phyloP scores from a whole-genome alignment of 64 coral and sea anemone genomes.

The Stichodactyla helianthus region DNA sequence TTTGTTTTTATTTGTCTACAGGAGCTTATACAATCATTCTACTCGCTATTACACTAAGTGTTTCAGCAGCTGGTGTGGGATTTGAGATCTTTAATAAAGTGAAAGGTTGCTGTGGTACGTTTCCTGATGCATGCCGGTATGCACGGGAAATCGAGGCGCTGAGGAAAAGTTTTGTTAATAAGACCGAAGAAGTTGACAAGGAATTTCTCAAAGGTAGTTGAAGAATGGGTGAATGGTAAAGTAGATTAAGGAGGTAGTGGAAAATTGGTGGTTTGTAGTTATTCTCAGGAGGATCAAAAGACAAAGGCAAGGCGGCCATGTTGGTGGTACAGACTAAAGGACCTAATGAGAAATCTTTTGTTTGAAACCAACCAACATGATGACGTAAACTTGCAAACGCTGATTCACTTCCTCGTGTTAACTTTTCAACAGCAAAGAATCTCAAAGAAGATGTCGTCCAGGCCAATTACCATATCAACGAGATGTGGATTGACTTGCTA shows the following conservation, averaged over 20 bases:
- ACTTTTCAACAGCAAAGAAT: constrained; percentile 2
- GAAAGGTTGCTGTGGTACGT: neutral
- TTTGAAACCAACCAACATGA: too few species aligned
- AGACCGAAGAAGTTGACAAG: neutral
- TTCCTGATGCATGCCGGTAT: neutral
- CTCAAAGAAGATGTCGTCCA: constrained; percentile 7
- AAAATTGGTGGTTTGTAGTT: too few species aligned
- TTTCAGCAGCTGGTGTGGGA: neutral
- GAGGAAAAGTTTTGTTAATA: neutral
- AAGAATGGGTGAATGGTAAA: neutral
- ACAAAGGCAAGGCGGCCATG: too few species aligned
- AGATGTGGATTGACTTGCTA: neutral
- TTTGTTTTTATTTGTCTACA: neutral
- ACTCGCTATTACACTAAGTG: neutral
- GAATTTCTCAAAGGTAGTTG: neutral
- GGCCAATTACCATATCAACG: neutral
- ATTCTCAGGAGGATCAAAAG: too few species aligned
- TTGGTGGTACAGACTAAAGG: too few species aligned
- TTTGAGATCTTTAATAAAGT: neutral
- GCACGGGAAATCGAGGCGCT: neutral
- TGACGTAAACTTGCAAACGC: too few species aligned
- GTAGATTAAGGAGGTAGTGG: too few species aligned
- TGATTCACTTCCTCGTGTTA: neutral
- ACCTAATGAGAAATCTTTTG: too few species aligned
- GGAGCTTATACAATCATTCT: neutral